Percentiles rank a stretch among this genome's conserved stretches.
phyloP scores from a whole-genome alignment of 2,797 vertebrate genomes.

The Neosilurus mollespiculum region DNA sequence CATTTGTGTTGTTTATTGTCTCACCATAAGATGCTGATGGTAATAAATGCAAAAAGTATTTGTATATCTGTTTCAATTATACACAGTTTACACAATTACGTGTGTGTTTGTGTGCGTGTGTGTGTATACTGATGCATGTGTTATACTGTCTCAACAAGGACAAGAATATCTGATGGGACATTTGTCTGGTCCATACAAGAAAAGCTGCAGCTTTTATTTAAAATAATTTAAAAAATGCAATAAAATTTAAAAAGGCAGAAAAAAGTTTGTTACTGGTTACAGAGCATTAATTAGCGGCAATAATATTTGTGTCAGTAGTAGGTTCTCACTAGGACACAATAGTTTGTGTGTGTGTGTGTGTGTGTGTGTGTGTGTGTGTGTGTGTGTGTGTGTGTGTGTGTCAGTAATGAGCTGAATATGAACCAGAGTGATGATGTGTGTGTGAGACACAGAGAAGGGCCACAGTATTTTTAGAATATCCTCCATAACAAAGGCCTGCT shows the following conservation, averaged over 20 bases:
- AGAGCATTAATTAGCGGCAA: conserved; percentile 1
- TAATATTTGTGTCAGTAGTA: conserved; percentile 15
- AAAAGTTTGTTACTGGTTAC: not conserved
- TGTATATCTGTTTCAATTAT: not conserved
- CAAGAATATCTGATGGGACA: not conserved
- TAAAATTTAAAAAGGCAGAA: too few relatives aligned
- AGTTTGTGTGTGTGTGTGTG: conserved; percentile 17
- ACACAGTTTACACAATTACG: not conserved
- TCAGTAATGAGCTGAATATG: conserved; percentile 71
- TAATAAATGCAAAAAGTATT: not conserved
- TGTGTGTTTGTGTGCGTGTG: conserved; percentile 17
- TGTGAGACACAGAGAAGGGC: conserved; percentile 61
- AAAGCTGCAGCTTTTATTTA: not conserved
- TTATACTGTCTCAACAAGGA: not conserved
- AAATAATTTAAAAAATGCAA: not conserved
- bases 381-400: conserved; percentile 34
- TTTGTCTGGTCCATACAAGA: not conserved
- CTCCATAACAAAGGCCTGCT: conserved; percentile 66
- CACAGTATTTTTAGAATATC: conserved; percentile 76
- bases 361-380: conserved; percentile 35
- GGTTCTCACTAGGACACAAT: not conserved
- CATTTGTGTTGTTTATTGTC: not conserved
- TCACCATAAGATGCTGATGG: conserved; percentile 5
- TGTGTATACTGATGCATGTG: not conserved
- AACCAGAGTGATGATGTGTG: conserved; percentile 71